Percentiles rank a stretch among this genome's conserved stretches.
Evolutionary conservation across 1,140 invertebrate genomes (phyloP).

Genomic region (Formica selysi): DNA sequence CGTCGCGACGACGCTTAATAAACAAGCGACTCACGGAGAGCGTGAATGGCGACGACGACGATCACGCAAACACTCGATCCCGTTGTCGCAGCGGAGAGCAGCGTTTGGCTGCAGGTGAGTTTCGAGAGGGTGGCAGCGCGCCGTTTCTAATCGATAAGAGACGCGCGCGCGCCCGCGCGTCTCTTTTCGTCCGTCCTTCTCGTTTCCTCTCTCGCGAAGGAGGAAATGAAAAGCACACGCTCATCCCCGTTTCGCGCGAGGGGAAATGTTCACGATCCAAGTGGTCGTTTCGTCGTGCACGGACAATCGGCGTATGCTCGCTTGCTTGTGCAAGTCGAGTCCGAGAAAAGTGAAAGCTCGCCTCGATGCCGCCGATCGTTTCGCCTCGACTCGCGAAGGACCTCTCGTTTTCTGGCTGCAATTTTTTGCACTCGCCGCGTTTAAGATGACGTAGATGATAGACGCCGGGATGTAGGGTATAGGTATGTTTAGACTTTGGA

Average conservation of each 20-base stretch:
- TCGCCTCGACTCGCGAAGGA: constrained; percentile 50
- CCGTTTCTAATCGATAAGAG: constrained; percentile 46
- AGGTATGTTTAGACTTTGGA: too few relatives aligned
- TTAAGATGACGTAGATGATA: neutral
- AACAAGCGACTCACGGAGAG: too few relatives aligned
- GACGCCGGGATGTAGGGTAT: too few relatives aligned
- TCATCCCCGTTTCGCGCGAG: constrained; percentile 1
- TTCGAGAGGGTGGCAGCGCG: constrained; percentile 32
- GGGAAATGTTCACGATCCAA: constrained; percentile 26
- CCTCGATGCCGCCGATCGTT: constrained; percentile 57
- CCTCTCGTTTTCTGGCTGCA: neutral
- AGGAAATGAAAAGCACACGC: neutral
- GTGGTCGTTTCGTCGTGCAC: neutral
- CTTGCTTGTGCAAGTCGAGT: constrained; percentile 68
- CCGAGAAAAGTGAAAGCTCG: constrained; percentile 70
- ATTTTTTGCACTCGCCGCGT: neutral
- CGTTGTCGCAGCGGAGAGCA: neutral
- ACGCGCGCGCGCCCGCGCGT: constrained; percentile 3
- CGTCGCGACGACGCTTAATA: neutral
- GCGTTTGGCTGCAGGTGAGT: constrained; percentile 32
- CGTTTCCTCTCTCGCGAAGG: constrained; percentile 23
- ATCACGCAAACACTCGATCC: neutral
- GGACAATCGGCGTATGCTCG: neutral
- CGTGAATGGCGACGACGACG: constrained; percentile 10
- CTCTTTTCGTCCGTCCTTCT: constrained; percentile 33